Conservation (phyloP, 2,888 invertebrate species). For the Rhagophthalmus giganteus region DNA sequence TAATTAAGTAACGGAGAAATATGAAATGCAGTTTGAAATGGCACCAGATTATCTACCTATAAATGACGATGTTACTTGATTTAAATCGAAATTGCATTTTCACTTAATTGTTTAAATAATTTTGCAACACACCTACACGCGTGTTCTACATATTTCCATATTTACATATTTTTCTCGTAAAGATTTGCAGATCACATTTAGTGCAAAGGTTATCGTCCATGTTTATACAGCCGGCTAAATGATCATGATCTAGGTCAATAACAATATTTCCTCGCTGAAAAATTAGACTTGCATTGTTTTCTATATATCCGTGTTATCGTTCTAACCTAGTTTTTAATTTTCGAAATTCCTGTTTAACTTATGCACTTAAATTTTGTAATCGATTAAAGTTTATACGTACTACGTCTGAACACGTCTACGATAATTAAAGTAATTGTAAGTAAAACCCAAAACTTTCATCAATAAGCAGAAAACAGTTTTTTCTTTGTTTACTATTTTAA, state of each 20-base stretch:
- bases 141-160: background rate
- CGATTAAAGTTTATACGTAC: too few relatives aligned
- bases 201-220: conserved; percentile 2
- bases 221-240: background rate
- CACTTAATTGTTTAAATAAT: background rate
- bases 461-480: too few relatives aligned
- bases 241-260: background rate
- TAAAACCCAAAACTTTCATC: too few relatives aligned
- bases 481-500: too few relatives aligned
- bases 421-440: too few relatives aligned
- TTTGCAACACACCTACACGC: background rate
- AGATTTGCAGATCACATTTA: background rate
- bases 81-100: background rate
- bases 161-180: background rate
- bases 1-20: too few relatives aligned
- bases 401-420: too few relatives aligned
- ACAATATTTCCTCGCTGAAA: background rate
- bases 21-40: too few relatives aligned
- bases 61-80: background rate
- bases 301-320: background rate
- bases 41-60: background rate
- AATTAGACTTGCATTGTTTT: too few relatives aligned
- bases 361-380: too few relatives aligned
- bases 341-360: too few relatives aligned
- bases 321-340: too few relatives aligned